These are phyloP conservation scores for Hippocampus abdominalis DNA, from an alignment of 2,113 vertebrate genomes.

Conservation along the genomic window DNA sequence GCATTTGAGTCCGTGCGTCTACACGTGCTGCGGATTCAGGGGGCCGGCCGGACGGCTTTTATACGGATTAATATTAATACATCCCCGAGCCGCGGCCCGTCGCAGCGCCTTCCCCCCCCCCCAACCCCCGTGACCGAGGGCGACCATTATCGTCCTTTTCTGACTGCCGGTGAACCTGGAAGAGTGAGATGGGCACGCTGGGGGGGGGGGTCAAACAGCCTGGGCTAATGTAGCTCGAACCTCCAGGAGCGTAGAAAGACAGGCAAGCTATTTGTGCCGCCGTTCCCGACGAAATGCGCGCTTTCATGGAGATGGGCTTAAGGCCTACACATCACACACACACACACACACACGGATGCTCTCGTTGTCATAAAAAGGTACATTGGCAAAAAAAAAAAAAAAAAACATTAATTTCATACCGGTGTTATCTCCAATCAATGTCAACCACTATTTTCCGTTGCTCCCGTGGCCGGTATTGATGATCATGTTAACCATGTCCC, in stretches of 20 bases:
- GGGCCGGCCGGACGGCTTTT: constrained; percentile 72
- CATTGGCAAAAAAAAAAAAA: neutral
- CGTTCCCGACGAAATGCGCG: constrained; percentile 18
- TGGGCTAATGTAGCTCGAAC: constrained; percentile 57
- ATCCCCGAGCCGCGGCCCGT: constrained; percentile 62
- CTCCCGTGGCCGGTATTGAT: constrained; percentile 37
- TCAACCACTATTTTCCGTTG: no score
- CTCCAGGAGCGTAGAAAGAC: constrained; percentile 9
- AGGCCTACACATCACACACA: constrained; percentile 10
- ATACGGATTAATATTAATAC: constrained; percentile 81
- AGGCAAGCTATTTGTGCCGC: neutral
- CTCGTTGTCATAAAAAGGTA: constrained; percentile 17
- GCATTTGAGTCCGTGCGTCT: constrained; percentile 21
- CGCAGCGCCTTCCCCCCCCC: constrained; percentile 56
- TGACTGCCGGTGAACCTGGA: constrained; percentile 54
- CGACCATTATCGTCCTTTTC: constrained; percentile 67
- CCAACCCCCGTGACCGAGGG: constrained; percentile 71
- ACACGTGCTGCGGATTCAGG: constrained; percentile 54
- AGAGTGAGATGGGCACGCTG: constrained; percentile 42
- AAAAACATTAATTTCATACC: constrained; percentile 12
- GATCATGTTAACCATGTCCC: constrained; percentile 64
- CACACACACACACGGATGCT: constrained; percentile 7
- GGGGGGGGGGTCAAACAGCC: constrained; percentile 69
- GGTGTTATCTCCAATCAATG: no score
- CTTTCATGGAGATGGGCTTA: constrained; percentile 12